phyloP scores from a whole-genome alignment of 1,140 invertebrate genomes.

The Apis florea region DNA sequence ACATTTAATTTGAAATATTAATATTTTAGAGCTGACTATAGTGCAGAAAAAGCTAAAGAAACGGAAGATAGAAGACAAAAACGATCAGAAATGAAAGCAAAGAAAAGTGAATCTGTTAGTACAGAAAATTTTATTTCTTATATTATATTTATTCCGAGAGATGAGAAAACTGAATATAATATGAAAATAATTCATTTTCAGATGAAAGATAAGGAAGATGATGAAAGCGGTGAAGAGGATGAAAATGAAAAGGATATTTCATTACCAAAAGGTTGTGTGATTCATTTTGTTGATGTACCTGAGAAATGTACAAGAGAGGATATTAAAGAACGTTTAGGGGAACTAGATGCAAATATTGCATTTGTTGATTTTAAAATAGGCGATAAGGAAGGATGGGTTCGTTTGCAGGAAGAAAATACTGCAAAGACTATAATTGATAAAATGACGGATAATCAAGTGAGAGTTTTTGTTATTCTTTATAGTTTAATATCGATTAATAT shows the following conservation, averaged over 20 bases:
- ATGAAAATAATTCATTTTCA: conserved; percentile 9
- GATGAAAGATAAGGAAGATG: conserved; percentile 50
- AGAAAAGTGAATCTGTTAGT: conserved; percentile 53
- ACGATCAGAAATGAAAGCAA: conserved; percentile 79
- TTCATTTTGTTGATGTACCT: conserved; percentile 84
- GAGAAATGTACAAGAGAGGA: conserved; percentile 85
- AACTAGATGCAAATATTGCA: conserved; percentile 84
- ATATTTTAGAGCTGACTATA: conserved; percentile 82
- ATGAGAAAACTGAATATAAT: neutral
- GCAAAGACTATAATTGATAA: conserved; percentile 85
- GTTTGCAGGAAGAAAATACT: conserved; percentile 85
- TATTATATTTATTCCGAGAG: conserved; percentile 6
- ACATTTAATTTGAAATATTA: conserved; percentile 11
- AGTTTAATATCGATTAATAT: neutral
- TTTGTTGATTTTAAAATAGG: conserved; percentile 89
- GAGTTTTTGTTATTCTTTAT: neutral
- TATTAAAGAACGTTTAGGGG: conserved; percentile 85
- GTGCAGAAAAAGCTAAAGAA: conserved; percentile 87
- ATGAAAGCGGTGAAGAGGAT: conserved; percentile 68
- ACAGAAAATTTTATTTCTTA: conserved; percentile 41
- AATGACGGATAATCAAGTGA: conserved; percentile 82
- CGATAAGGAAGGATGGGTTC: conserved; percentile 86
- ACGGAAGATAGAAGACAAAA: conserved; percentile 82
- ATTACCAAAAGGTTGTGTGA: conserved; percentile 85
- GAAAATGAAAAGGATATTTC: conserved; percentile 75